Base-by-base conservation (phyloP, 1,140 invertebrate genomes). In the Pygmarrhopalites habei region DNA sequence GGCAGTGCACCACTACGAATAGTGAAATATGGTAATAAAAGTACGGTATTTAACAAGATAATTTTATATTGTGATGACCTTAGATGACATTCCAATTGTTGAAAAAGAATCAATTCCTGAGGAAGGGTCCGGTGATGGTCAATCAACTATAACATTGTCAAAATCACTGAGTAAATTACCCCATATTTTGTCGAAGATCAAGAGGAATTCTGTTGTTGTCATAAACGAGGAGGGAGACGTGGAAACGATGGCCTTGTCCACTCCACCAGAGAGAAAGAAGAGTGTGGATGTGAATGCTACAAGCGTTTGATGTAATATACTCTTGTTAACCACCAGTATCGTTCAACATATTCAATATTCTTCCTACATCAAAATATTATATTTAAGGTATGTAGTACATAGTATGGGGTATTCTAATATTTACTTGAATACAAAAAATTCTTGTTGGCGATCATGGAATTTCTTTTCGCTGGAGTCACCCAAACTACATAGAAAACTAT, bases 51-150 rank as follows among this genome's bases (percentile, higher is more conserved):
- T 49, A 26, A 15, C 21, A 17, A 29, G 29, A 21, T 43, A 41
- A 25, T 63, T 49, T 58, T 57, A 15, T 19, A 28, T n/a, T n/a
- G n/a, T n/a, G n/a, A n/a, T n/a, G n/a, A n/a, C n/a, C n/a, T n/a
- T 21, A 70, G 68, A 70, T 55, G 68, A 70, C 49, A 70, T 70
- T 63, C 68, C 68, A n/a, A 70, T 70, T 29, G 63, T 70, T 60
- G 62, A 65, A 41, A 26, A 62, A 23, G 67, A 69, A 14, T 29
- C 47, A 4, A 64, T 46, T 26, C n/a, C 57, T 1, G 26, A 25
- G 4, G 59, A 62, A 26, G 66, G 60, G 17, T 28, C 21, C 12
- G 62, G 52, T 12, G 32, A 56, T n/a, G 49, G 43, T 41, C 53
- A 52, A 28, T 44, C 35, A n/a, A 29, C 30, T 41, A 35, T 59